Conservation (phyloP, 1,140 invertebrate species). For the Cryptotermes secundus region DNA sequence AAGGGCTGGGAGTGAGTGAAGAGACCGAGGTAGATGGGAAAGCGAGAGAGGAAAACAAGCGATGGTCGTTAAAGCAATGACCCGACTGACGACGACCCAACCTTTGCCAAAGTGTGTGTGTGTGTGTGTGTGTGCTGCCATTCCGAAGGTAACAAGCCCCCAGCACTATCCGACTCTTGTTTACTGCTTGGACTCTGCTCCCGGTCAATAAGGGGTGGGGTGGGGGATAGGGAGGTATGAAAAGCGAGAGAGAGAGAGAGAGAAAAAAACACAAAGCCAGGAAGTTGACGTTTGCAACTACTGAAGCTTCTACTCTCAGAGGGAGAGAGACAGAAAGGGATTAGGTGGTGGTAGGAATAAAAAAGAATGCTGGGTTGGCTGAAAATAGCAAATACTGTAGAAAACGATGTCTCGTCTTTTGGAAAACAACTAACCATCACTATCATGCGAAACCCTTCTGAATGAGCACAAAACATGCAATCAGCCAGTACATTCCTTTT, state of each 20-base stretch:
- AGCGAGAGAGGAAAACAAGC: conserved; percentile 27
- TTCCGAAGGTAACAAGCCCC: neutral
- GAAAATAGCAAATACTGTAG: conserved; percentile 33
- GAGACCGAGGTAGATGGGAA: neutral
- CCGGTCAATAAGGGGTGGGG: neutral
- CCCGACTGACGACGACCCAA: conserved; percentile 29
- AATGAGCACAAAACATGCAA: too few species aligned
- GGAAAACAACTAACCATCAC: neutral
- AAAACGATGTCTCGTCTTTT: conserved; percentile 22
- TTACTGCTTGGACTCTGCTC: conserved; percentile 33
- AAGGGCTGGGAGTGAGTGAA: neutral
- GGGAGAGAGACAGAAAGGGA: neutral
- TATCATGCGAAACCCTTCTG: neutral
- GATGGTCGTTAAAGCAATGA: conserved; percentile 34
- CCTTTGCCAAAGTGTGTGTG: neutral
- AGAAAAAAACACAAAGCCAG: conserved; percentile 14
- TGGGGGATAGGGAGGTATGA: neutral
- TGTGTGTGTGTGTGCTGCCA: conserved; percentile 5
- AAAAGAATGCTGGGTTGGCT: neutral
- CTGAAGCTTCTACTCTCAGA: conserved; percentile 16
- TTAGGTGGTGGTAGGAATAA: neutral
- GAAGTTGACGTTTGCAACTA: conserved; percentile 31
- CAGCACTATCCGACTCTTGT: conserved; percentile 22
- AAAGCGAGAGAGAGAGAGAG: conserved; percentile 5
- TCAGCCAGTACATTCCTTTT: too few species aligned